phyloP scores from a whole-genome alignment of 1,140 invertebrate species.

The Coptotermes formosanus region DNA sequence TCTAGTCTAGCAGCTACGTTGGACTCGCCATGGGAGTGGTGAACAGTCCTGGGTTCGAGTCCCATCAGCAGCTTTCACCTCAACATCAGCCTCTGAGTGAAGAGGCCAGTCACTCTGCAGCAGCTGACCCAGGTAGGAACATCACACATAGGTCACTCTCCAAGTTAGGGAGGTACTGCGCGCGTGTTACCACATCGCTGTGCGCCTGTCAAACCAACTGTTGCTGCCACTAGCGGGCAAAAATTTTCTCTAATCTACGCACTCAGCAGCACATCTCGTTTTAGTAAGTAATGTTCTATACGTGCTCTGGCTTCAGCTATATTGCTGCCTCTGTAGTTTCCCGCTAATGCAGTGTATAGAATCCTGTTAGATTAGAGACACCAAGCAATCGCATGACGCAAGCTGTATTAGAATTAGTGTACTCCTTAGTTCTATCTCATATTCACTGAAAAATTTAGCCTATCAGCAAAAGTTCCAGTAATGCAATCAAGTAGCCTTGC shows the following conservation, averaged over 20 bases:
- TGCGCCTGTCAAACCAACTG: conserved; percentile 11
- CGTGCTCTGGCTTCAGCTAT: too few relatives aligned
- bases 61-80: not conserved
- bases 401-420: not conserved
- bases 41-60: conserved; percentile 39
- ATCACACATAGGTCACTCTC: not conserved
- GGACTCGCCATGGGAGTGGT: conserved; percentile 49
- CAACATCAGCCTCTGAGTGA: not conserved
- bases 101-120: not conserved
- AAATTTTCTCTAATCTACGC: too few relatives aligned
- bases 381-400: not conserved
- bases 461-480: too few relatives aligned
- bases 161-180: not conserved
- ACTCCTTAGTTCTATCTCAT: too few relatives aligned
- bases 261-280: too few relatives aligned
- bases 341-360: too few relatives aligned
- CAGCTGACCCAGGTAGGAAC: conserved; percentile 1
- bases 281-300: too few relatives aligned
- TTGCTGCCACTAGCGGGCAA: not conserved
- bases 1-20: not conserved
- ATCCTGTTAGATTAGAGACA: too few relatives aligned
- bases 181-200: not conserved
- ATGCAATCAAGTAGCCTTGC: too few relatives aligned
- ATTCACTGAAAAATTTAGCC: too few relatives aligned
- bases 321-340: too few relatives aligned